Base-by-base conservation (phyloP, 2,113 vertebrate genomes). In the Heteronetta atricapilla region DNA sequence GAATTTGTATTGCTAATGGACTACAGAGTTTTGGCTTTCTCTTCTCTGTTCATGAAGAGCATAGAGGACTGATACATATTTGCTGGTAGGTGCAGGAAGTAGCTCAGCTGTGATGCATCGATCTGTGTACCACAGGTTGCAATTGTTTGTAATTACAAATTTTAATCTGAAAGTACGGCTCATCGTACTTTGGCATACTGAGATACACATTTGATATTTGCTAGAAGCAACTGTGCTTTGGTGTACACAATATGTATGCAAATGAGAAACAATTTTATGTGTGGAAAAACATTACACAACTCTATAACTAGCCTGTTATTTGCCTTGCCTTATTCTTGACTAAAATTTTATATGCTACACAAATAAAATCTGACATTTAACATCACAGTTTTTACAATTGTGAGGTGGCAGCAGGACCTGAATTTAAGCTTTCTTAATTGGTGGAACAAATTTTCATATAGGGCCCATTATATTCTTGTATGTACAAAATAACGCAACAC, bases 1-100 rank as follows among this genome's bases (percentile, higher is more conserved):
- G 58, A 87, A 91, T 93, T 88, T 91, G 48, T 85, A 87, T 85
- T 87, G 48, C 34, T 94, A 94, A 94, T 66, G 44, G 84, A 76
- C 33, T 87, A 62, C 58, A 76, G 21, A 14, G 28, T 50, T 92
- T 89, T 94, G 44, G 48, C 62, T 84, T 92, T 91, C 53, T 69
- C 31, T 82, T 40, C 62, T 66, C 3, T 69, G 26, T 25, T 87
- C 34, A 62, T 36, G 69, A 73, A 73, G 33, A 44, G 7, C 78
- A 74, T 52, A 50, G 26, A 52, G 42, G 38, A 87, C 52, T 68
- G 40, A 70, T 84, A 70, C 2, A 52, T 14, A 40, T 84, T 84
- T 84, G 8, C 42, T 84, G n/a, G 34, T 89, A 69, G 70, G 44
- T 86, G 34, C 56, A 28, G 42, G 52, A 87, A 2, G 26, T 72